Base-by-base conservation (phyloP, 1,140 invertebrate genomes). In the Dendroctonus valens region DNA sequence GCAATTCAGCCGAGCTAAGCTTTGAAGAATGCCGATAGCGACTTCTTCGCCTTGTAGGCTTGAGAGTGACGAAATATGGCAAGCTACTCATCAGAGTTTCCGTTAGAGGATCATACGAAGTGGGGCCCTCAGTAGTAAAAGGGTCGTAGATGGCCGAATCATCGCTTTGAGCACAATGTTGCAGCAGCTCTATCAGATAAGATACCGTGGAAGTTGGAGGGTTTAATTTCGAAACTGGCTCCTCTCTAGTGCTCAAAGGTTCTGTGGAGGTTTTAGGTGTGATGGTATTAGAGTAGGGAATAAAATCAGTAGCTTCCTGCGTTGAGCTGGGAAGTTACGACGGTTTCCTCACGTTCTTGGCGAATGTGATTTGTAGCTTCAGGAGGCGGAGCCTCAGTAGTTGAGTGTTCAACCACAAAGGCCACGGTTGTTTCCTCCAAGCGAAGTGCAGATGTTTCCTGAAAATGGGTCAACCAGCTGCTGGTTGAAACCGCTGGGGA, bases 91-190 rank as follows among this genome's bases (percentile, higher is more conserved):
- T 39, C 8, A 49, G n/a, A 37, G 15, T 65, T 46, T 65, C 64
- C 5, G 64, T 65, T 26, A 65, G 11, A 38, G 62, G 62, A 8
- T 65, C 54, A 41, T 65, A 65, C 11, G 54, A 57, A 5, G 26
- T 9, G 7, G 55, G 12, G 14, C 7, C 2, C 8, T 58, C 53
- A 41, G 63, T 62, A 52, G 50, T 14, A 59, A 42, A n/a, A 0
- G 9, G 7, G 6, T 5, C 26, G 11, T 59, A 59, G 14, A 59
- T 53, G 15, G 7, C 42, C 12, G 7, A 41, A 38, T 51, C 41
- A 41, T 51, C 46, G 52, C 9, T 39, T 42, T 65, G 39, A 26
- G 55, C 64, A 59, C 51, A 65, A 37, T 59, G 59, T 44, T 51
- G 58, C 26, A 65, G 46, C 11, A 65, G 49, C 41, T 65, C 53